Conservation (phyloP, 2,888 invertebrate genomes). For the Ceraclea dissimilis region DNA sequence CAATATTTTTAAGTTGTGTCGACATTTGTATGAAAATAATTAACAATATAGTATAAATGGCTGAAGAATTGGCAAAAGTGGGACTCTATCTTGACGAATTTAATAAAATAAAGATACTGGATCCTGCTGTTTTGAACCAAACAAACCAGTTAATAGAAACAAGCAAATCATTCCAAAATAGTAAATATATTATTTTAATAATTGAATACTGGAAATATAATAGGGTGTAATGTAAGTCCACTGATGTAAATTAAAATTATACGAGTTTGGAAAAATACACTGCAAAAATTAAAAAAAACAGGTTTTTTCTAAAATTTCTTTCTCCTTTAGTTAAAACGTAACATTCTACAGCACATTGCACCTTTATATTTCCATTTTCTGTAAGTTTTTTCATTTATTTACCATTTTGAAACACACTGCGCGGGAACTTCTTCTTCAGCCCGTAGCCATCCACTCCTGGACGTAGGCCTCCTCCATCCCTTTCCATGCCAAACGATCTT, state of each 20-base stretch:
- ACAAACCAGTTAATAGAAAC: conserved; percentile 78
- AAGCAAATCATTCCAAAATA: conserved; percentile 78
- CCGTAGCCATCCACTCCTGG: no score
- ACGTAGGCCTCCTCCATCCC: no score
- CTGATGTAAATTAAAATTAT: background rate
- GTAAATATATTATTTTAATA: conserved; percentile 68
- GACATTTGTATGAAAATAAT: no score
- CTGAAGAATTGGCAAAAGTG: conserved; percentile 63
- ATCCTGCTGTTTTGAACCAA: conserved; percentile 70
- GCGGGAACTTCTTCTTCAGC: no score
- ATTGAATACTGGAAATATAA: background rate
- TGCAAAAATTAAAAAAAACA: no score
- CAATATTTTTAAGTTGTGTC: no score
- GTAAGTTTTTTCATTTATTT: background rate
- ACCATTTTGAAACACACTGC: no score
- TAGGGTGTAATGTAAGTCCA: background rate
- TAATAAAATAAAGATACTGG: conserved; percentile 64
- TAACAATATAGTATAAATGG: conserved; percentile 52
- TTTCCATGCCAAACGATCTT: no score
- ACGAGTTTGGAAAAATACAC: no score
- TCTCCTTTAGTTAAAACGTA: no score
- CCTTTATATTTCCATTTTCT: background rate
- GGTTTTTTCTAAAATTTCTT: no score
- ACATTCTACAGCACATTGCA: no score
- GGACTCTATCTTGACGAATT: conserved; percentile 88